These are phyloP conservation scores for Myotis daubentonii DNA, from an alignment of 2,797 vertebrate genomes.

Conservation along the genomic window DNA sequence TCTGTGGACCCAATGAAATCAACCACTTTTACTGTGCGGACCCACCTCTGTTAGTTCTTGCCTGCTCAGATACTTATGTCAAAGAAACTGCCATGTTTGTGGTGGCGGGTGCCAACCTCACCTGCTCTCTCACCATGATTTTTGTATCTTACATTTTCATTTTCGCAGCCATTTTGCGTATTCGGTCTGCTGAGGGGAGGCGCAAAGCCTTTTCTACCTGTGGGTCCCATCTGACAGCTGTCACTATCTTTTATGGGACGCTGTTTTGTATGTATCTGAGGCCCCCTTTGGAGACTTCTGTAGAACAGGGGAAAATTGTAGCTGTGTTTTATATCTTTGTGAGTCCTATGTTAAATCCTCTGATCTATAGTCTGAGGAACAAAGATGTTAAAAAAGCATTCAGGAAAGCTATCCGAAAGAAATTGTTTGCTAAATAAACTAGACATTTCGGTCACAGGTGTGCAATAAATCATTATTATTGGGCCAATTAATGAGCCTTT, in stretches of 20 bases:
- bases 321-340: conserved; percentile 80
- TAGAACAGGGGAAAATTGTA: conserved; percentile 70
- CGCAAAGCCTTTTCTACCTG: conserved; percentile 80
- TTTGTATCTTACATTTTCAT: conserved; percentile 76
- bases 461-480: background rate
- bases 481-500: background rate
- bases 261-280: conserved; percentile 77
- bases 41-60: conserved; percentile 73
- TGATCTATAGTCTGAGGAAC: conserved; percentile 79
- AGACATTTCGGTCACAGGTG: background rate
- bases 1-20: conserved; percentile 75
- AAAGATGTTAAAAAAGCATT: conserved; percentile 77
- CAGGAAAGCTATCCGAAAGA: conserved; percentile 12
- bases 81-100: conserved; percentile 73
- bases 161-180: conserved; percentile 64
- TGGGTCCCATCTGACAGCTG: conserved; percentile 68
- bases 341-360: conserved; percentile 80
- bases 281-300: conserved; percentile 59
- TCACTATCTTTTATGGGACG: conserved; percentile 76
- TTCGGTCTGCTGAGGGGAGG: conserved; percentile 68
- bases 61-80: conserved; percentile 72
- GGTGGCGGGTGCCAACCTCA: conserved; percentile 64
- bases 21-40: conserved; percentile 78
- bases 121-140: conserved; percentile 71
- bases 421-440: background rate